Evolutionary conservation across 2,888 invertebrate species (phyloP).

Genomic region (Sabatieria punctata): DNA sequence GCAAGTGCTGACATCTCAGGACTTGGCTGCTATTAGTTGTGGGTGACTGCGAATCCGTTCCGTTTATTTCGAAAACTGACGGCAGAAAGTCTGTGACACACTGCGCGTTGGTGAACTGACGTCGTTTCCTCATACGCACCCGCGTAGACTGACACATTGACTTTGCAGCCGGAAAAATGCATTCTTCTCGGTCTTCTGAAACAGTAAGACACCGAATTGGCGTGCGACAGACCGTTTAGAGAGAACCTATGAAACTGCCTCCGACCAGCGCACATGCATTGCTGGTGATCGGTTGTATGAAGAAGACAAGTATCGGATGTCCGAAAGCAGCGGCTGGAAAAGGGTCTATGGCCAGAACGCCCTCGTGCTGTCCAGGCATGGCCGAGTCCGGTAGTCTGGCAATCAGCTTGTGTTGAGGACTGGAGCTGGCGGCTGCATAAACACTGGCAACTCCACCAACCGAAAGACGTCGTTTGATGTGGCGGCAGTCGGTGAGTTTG

Average conservation of each 20-base stretch:
- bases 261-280: not conserved
- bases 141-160: no score
- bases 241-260: not conserved
- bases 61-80: not conserved
- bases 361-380: slow-evolving; percentile 33
- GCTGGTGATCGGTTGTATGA: not conserved
- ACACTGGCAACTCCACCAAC: no score
- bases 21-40: slow-evolving; percentile 12
- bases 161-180: no score
- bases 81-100: no score
- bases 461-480: no score
- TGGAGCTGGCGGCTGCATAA: no score
- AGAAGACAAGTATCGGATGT: slow-evolving; percentile 38
- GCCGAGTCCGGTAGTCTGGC: slow-evolving; percentile 32
- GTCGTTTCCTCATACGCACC: no score
- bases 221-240: no score
- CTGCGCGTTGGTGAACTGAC: no score
- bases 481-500: no score
- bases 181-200: no score
- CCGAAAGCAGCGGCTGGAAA: slow-evolving; percentile 39
- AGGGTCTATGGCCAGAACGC: slow-evolving; percentile 37
- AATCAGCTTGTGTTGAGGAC: slow-evolving; percentile 21
- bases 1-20: not conserved
- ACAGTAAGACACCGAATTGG: no score
- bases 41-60: not conserved